phyloP scores from a whole-genome alignment of 1,140 invertebrate genomes.

The Himalopsyche phryganea region DNA sequence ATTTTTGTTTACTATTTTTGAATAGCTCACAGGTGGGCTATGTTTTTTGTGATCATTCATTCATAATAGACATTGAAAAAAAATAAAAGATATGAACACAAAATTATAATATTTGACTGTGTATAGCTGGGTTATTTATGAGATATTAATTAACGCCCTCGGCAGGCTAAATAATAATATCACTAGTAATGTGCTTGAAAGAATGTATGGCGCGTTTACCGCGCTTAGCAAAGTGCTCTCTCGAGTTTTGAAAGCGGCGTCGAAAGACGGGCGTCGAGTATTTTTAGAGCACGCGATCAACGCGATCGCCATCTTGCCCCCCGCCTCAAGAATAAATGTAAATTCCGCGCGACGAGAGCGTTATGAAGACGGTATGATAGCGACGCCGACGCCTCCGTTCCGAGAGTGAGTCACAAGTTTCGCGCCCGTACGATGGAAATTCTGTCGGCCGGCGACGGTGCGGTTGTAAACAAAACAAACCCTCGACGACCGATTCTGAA shows the following conservation, averaged over 20 bases:
- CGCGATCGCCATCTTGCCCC: background rate
- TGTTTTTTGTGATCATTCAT: too few species aligned
- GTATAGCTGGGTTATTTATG: too few species aligned
- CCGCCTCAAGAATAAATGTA: background rate
- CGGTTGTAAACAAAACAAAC: slow-evolving; percentile 20
- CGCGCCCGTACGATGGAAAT: background rate
- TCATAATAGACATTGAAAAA: too few species aligned
- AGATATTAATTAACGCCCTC: too few species aligned
- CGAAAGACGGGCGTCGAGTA: background rate
- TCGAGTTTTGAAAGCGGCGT: background rate
- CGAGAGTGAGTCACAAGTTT: slow-evolving; percentile 3
- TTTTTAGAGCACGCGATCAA: background rate
- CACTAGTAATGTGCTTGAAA: too few species aligned
- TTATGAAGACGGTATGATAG: slow-evolving; percentile 4
- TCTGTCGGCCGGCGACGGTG: background rate
- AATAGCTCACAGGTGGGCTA: too few species aligned
- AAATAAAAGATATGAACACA: too few species aligned
- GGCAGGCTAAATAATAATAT: too few species aligned
- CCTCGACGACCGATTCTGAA: background rate
- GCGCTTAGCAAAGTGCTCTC: background rate
- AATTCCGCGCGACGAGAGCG: background rate
- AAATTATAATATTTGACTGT: too few species aligned
- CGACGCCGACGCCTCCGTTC: background rate
- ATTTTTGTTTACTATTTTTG: too few species aligned
- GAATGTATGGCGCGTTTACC: background rate